Base-by-base conservation (phyloP, 1,140 invertebrate species). In the Cotesia chilonis region DNA sequence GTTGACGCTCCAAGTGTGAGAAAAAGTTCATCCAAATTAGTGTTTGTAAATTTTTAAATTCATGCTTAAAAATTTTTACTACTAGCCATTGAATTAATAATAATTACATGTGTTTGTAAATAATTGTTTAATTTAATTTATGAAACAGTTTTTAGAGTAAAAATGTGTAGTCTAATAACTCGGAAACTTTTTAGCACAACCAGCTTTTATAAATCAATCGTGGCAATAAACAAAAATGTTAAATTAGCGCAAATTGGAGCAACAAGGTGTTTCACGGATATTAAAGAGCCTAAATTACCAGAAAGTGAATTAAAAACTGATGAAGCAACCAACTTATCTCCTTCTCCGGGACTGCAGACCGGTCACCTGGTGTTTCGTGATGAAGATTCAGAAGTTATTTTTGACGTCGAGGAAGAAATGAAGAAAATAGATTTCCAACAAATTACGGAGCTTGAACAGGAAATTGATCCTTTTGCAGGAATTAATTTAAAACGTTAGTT, bases 351-450 rank as follows among this genome's bases (percentile, higher is more conserved):
- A 3, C 80, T 89, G 67, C 75, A 81, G 52, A 76, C 75, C 52
- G 90, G 89, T 78, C 91, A 89, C 78, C 87, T 90, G 82, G 75
- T 89, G 52, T 91, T 92, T 79, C 85, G 88, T 0, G 92, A 93
- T 77, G 85, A 89, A 70, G 91, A 92, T 80, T 83, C 91, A 9
- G 74, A 85, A 0, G 79, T 92, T 66, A 91, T 94, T 72, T 89
- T 92, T 75, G 90, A 94, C 79, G 89, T 92, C 3, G 88, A 87
- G 57, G 92, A 93, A 77, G 91, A 91, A 79, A 85, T 85, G 57
- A 70, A 87, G n/a, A 81, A 82, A 37, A 80, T 88, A 64, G 74
- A 82, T 36, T 77, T 89, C 4, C 81, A 86, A 55, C 17, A 64
- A 82, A 84, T 85, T 72, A 67, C 74, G 20, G 80, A 81, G 36